These are phyloP conservation scores for Fulica atra DNA, from an alignment of 2,113 vertebrate species.

Conservation along the genomic window DNA sequence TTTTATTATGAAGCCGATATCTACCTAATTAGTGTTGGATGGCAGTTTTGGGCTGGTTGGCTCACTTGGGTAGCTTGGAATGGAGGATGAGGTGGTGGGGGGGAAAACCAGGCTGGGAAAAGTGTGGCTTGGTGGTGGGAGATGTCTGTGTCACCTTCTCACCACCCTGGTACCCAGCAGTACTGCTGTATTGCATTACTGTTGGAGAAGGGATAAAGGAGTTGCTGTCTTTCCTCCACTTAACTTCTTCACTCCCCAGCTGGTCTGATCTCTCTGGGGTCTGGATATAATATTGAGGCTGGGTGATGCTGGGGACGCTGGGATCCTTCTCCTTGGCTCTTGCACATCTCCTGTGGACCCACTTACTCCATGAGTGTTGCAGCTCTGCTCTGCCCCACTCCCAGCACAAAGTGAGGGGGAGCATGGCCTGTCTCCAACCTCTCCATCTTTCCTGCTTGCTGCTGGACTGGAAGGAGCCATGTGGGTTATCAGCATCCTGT, in stretches of 20 bases:
- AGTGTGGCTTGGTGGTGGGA: neutral
- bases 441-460: neutral
- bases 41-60: neutral
- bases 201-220: neutral
- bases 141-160: neutral
- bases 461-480: neutral
- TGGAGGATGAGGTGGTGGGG: neutral
- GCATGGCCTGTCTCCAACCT: rapidly evolving
- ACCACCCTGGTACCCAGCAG: neutral
- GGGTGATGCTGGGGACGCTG: neutral
- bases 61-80: neutral
- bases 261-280: neutral
- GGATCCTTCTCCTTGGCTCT: neutral
- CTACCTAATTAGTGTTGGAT: conserved; percentile 49
- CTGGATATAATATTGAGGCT: neutral
- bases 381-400: neutral
- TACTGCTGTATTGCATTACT: neutral
- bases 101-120: neutral
- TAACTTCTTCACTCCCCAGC: neutral
- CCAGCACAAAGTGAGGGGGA: neutral
- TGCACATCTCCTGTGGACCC: neutral
- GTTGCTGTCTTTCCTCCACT: neutral
- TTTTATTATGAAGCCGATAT: conserved; percentile 49
- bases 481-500: neutral
- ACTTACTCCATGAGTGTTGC: neutral